These are phyloP conservation scores for Hipparchia semele DNA, from an alignment of 2,888 invertebrate genomes.

Conservation along the genomic window DNA sequence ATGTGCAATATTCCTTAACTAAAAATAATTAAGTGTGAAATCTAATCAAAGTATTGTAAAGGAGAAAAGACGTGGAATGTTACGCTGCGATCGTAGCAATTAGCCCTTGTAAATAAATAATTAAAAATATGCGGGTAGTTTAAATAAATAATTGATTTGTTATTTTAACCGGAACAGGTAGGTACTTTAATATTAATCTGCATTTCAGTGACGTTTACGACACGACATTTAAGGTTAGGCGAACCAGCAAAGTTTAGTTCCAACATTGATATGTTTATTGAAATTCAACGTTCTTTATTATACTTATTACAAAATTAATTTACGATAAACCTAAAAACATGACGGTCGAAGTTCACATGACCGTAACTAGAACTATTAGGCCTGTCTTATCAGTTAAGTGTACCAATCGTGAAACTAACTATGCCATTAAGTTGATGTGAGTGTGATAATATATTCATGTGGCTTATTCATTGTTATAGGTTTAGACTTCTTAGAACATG, in stretches of 20 bases:
- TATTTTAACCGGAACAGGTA: no score
- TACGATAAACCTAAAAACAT: slow-evolving; percentile 15
- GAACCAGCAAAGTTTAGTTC: neutral
- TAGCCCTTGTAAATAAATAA: neutral
- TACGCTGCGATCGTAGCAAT: neutral
- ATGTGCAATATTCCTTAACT: no score
- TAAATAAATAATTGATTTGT: neutral
- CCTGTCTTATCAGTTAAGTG: slow-evolving; percentile 39
- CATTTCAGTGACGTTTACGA: neutral
- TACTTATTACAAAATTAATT: neutral
- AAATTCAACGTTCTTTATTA: slow-evolving; percentile 7
- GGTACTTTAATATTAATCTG: no score
- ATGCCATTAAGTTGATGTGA: neutral
- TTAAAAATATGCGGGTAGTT: slow-evolving; percentile 13
- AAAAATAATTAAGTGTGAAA: no score
- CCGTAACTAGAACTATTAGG: slow-evolving; percentile 36
- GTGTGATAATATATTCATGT: slow-evolving; percentile 29
- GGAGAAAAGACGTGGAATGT: neutral
- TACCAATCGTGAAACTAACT: neutral
- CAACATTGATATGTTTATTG: neutral
- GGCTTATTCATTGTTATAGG: slow-evolving; percentile 72
- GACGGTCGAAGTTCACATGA: slow-evolving; percentile 40
- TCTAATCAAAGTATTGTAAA: neutral
- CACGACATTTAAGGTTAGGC: neutral
- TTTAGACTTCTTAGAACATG: slow-evolving; percentile 89